Conservation (phyloP, 2,113 vertebrate genomes). For the Centrocercus urophasianus region DNA sequence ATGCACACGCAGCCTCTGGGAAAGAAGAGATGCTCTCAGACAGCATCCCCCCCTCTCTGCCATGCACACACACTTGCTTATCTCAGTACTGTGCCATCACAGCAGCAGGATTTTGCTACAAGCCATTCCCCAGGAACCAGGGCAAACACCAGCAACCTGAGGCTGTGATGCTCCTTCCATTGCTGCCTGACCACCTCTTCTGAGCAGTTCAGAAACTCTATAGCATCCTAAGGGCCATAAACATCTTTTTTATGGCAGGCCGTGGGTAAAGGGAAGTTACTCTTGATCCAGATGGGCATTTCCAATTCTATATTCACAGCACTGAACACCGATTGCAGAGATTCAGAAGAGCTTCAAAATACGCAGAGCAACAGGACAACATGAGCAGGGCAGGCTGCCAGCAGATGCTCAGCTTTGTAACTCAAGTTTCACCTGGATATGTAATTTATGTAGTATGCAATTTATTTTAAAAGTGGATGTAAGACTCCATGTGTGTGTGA, state of each 20-base stretch:
- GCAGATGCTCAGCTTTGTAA: neutral
- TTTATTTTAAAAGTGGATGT: conserved; percentile 23
- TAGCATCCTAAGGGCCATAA: conserved; percentile 4
- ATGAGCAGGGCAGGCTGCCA: neutral
- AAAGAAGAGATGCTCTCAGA: neutral
- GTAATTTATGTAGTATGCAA: conserved; percentile 30
- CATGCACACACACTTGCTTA: neutral
- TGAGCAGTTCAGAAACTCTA: neutral
- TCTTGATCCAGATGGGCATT: neutral
- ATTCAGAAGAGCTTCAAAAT: conserved; percentile 6
- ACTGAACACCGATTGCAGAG: neutral
- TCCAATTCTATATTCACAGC: neutral
- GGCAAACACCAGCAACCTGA: neutral
- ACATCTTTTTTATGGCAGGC: neutral
- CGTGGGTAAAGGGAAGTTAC: neutral
- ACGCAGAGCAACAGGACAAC: neutral
- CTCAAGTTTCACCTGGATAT: conserved; percentile 34
- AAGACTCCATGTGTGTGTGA: neutral
- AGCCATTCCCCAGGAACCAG: neutral
- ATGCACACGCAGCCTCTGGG: rapidly evolving
- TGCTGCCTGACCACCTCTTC: neutral
- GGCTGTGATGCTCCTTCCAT: neutral
- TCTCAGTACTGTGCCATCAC: neutral
- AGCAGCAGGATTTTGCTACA: neutral
- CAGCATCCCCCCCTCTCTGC: neutral